Evolutionary conservation across 2,888 invertebrate genomes (phyloP).

Genomic region (Leptothorax acervorum): DNA sequence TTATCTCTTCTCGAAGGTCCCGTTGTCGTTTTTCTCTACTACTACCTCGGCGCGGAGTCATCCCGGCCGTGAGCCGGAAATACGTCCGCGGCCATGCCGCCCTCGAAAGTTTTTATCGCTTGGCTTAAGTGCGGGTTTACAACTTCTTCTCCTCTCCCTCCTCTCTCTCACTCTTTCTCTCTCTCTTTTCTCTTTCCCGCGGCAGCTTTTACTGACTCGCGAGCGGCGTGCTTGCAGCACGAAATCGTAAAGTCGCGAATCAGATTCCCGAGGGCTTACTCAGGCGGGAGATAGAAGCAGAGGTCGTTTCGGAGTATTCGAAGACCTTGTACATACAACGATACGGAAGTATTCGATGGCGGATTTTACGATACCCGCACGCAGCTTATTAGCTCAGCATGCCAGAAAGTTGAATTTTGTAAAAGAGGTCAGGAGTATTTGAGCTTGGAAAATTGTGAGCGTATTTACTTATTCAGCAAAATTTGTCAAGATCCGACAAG

Average conservation of each 20-base stretch:
- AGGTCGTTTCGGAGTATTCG: conserved; percentile 64
- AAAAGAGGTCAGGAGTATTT: background rate
- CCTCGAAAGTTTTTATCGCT: conserved; percentile 74
- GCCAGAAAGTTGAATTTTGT: conserved; percentile 10
- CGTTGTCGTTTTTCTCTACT: conserved; percentile 45
- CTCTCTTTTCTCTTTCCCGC: conserved; percentile 23
- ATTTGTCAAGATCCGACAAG: background rate
- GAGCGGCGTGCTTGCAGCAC: conserved; percentile 46
- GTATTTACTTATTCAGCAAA: background rate
- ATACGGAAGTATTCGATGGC: conserved; percentile 29
- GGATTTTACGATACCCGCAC: conserved; percentile 31
- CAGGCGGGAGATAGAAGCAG: conserved; percentile 54
- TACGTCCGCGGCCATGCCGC: conserved; percentile 64
- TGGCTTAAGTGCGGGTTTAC: conserved; percentile 72
- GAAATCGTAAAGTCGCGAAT: conserved; percentile 71
- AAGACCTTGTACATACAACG: conserved; percentile 55
- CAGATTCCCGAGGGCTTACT: conserved; percentile 64
- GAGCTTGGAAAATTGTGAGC: background rate
- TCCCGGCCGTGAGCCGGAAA: conserved; percentile 68
- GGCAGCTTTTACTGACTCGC: conserved; percentile 45
- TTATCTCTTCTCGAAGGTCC: conserved; percentile 61
- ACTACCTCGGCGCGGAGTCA: conserved; percentile 55
- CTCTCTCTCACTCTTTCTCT: conserved; percentile 1
- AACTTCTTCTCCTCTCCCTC: conserved; percentile 65
- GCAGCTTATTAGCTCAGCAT: conserved; percentile 29